These are phyloP conservation scores for Rhinoderma darwinii DNA, from an alignment of 2,113 vertebrate genomes.

Conservation along the genomic window DNA sequence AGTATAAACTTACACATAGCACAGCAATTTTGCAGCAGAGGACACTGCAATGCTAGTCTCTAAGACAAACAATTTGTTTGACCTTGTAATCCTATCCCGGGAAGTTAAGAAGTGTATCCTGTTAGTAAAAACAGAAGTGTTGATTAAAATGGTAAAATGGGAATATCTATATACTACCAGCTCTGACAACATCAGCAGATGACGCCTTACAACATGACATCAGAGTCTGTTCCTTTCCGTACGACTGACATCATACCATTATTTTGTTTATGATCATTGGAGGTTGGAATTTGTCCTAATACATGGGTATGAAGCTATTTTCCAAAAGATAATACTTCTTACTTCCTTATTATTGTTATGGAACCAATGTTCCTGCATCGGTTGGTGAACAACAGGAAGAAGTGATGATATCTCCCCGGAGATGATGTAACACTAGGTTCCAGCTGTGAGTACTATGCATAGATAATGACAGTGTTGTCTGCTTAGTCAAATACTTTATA, in stretches of 20 bases:
- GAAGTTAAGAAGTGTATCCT: background rate
- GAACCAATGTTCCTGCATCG: background rate
- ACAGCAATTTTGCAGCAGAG: background rate
- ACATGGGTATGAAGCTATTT: background rate
- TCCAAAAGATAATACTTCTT: background rate
- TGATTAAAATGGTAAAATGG: background rate
- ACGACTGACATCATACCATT: background rate
- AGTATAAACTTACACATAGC: background rate
- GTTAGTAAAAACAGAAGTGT: background rate
- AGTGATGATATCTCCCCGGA: conserved; percentile 22
- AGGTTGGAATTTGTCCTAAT: background rate
- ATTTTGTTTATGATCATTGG: background rate
- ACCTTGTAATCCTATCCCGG: conserved; percentile 19
- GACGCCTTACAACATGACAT: background rate
- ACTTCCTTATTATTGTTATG: background rate
- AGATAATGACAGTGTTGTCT: background rate
- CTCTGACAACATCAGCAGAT: background rate
- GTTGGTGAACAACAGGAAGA: background rate
- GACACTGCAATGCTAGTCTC: background rate
- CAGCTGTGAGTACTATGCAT: background rate
- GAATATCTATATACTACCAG: background rate
- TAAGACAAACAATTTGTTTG: background rate
- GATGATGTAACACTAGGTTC: background rate
- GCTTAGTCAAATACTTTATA: background rate
- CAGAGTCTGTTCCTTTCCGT: background rate